phyloP scores from a whole-genome alignment of 2,797 vertebrate species.

The Lacerta agilis region DNA sequence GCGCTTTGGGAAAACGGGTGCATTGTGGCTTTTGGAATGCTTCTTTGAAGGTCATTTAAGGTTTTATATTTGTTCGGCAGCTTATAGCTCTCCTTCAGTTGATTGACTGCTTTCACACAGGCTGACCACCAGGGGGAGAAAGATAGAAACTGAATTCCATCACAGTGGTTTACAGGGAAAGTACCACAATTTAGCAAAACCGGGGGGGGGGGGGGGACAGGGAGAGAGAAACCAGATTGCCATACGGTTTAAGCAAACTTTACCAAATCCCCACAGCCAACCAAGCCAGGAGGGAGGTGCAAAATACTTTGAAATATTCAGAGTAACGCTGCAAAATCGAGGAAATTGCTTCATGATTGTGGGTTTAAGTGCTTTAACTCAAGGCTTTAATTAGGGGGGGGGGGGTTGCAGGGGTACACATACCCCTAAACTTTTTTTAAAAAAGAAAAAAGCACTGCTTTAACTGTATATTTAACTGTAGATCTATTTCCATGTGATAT shows the following conservation, averaged over 20 bases:
- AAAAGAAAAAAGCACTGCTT: no score
- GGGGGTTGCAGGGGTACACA: no score
- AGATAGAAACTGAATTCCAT: neutral
- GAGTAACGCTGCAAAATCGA: neutral
- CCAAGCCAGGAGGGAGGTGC: no score
- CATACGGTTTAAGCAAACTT: neutral
- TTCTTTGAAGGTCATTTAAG: neutral
- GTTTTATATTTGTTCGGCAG: neutral
- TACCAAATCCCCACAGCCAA: neutral
- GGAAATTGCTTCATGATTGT: neutral
- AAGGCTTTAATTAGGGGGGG: no score
- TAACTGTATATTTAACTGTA: neutral
- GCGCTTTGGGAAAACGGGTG: neutral
- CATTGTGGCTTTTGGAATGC: neutral
- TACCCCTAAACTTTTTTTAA: no score
- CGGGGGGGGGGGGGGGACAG: no score
- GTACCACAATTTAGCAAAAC: neutral
- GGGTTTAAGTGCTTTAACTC: neutral
- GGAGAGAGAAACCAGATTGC: no score
- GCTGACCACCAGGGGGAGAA: conserved; percentile 16
- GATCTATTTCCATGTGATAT: neutral
- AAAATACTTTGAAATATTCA: neutral
- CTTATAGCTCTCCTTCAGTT: neutral
- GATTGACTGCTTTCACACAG: neutral
- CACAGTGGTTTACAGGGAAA: neutral